These are phyloP conservation scores for Tautogolabrus adspersus DNA, from an alignment of 2,113 vertebrate species.

Conservation along the genomic window DNA sequence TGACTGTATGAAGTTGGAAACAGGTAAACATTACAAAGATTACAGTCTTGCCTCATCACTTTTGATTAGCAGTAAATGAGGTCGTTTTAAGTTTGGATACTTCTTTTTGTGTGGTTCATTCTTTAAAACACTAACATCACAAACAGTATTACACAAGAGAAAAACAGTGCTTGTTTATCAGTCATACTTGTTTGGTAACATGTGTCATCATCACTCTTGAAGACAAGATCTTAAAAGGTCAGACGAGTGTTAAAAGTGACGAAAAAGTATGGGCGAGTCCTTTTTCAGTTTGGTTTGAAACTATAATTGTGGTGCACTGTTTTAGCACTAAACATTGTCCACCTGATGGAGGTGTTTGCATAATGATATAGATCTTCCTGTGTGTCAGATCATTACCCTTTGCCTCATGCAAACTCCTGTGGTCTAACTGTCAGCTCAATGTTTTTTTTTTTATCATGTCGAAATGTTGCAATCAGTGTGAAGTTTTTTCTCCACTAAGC, in stretches of 20 bases:
- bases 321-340: neutral
- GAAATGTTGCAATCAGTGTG: neutral
- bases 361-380: neutral
- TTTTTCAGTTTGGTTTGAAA: too few relatives aligned
- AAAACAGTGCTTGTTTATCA: neutral
- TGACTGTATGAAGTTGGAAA: neutral
- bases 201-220: neutral
- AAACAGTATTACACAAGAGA: constrained; percentile 23
- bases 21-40: neutral
- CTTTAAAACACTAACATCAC: neutral
- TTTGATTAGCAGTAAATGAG: too few relatives aligned
- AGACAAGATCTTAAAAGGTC: neutral
- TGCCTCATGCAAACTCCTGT: constrained; percentile 29
- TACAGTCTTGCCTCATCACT: neutral
- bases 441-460: neutral
- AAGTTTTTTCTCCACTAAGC: neutral
- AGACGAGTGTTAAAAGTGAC: neutral
- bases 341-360: constrained; percentile 31
- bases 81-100: neutral
- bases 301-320: neutral
- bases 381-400: neutral
- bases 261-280: too few relatives aligned
- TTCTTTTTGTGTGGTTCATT: neutral
- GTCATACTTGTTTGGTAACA: neutral
- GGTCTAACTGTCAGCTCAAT: neutral